These are phyloP conservation scores for Cordilura impudica DNA, from an alignment of 2,888 invertebrate species.

Conservation along the genomic window DNA sequence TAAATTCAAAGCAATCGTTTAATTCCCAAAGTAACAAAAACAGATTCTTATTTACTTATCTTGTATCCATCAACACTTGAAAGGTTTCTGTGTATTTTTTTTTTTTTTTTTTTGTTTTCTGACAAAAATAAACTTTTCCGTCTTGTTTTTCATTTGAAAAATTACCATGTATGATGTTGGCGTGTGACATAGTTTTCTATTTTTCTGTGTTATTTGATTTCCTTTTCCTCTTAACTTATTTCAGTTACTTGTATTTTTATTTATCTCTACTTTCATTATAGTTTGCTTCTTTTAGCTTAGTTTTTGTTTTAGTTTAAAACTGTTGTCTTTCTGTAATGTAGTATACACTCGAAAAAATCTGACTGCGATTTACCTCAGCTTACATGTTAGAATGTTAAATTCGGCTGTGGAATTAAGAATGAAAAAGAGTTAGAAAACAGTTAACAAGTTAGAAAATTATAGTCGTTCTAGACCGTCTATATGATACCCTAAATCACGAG, in stretches of 20 bases:
- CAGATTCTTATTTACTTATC: slow-evolving; percentile 2
- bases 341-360: slow-evolving; percentile 24
- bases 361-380: no score
- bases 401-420: no score
- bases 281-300: background rate
- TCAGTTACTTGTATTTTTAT: slow-evolving; percentile 12
- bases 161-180: slow-evolving; percentile 35
- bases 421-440: no score
- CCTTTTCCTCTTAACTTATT: slow-evolving; percentile 48
- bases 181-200: slow-evolving; percentile 67
- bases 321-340: background rate
- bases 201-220: slow-evolving; percentile 39
- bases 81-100: slow-evolving; percentile 41
- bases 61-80: slow-evolving; percentile 37
- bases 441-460: no score
- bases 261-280: slow-evolving; percentile 51
- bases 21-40: background rate
- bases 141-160: slow-evolving; percentile 33
- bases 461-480: no score
- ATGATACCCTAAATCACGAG: no score
- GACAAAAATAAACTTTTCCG: slow-evolving; percentile 22
- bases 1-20: slow-evolving; percentile 14
- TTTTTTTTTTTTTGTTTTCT: background rate
- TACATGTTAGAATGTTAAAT: no score
- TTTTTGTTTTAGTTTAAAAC: background rate